Evolutionary conservation across 2,888 invertebrate genomes (phyloP).

Genomic region (Acanthopleura granulata): DNA sequence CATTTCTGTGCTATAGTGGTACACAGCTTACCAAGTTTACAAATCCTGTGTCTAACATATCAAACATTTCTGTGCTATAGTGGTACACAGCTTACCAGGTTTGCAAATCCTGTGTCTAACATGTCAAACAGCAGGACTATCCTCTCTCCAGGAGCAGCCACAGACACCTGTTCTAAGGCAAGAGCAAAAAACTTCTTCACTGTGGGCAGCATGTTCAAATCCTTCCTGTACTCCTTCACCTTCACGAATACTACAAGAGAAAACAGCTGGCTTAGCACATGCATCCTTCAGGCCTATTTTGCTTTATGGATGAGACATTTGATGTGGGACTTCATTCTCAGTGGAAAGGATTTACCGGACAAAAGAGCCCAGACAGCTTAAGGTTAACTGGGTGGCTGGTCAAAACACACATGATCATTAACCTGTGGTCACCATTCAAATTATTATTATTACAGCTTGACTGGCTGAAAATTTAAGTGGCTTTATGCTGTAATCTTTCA

Average conservation of each 20-base stretch:
- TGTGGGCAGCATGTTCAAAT: conserved; percentile 80
- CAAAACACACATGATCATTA: no score
- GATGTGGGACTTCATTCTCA: no score
- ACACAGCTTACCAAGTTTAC: conserved; percentile 79
- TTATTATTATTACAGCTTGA: no score
- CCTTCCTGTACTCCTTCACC: conserved; percentile 85
- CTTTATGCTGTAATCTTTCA: no score
- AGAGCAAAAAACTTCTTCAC: conserved; percentile 86
- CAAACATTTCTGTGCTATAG: conserved; percentile 78
- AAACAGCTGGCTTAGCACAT: not conserved
- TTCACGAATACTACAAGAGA: conserved; percentile 78
- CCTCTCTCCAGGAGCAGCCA: conserved; percentile 74
- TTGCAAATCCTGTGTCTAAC: conserved; percentile 86
- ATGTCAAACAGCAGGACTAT: conserved; percentile 92
- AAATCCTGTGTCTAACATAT: conserved; percentile 89
- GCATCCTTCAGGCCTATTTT: no score
- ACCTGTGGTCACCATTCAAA: no score
- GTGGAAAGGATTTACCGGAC: no score
- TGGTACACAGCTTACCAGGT: conserved; percentile 74
- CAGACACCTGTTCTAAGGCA: conserved; percentile 81
- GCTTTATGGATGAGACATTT: no score
- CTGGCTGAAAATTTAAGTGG: no score
- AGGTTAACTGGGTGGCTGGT: no score
- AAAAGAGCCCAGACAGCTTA: no score
- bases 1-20: no score